Conservation (phyloP, 2,888 invertebrate genomes). For the Cerceris ruficornis region DNA sequence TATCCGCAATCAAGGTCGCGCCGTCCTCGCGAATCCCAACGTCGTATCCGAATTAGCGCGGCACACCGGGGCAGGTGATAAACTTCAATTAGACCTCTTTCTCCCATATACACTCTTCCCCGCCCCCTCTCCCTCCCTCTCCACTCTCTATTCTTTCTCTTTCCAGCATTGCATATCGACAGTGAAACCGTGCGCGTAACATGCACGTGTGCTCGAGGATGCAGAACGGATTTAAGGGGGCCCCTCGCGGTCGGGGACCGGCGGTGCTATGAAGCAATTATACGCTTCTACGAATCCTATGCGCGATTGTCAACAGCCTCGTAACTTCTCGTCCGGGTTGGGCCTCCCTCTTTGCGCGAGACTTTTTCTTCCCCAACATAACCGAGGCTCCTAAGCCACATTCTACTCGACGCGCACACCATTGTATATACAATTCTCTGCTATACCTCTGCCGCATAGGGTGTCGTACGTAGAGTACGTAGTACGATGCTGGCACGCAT, state of each 20-base stretch:
- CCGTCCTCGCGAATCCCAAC: constrained; percentile 11
- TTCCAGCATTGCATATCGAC: constrained; percentile 34
- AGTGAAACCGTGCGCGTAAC: constrained; percentile 14
- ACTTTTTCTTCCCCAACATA: background rate
- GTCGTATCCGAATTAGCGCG: constrained; percentile 30
- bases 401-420: background rate
- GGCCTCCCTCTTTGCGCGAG: constrained; percentile 12
- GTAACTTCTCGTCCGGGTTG: constrained; percentile 61
- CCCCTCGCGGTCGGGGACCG: constrained; percentile 40
- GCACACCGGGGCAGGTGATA: constrained; percentile 53
- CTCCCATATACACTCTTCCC: constrained; percentile 1
- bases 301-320: constrained; percentile 73
- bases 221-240: constrained; percentile 67
- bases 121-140: constrained; percentile 7
- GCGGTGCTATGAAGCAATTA: constrained; percentile 74
- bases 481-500: background rate
- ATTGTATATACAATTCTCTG: no score
- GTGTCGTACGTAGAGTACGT: background rate
- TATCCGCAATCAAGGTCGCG: constrained; percentile 22
- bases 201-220: constrained; percentile 62
- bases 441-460: no score
- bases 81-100: constrained; percentile 61
- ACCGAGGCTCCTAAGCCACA: background rate
- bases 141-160: constrained; percentile 16
- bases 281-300: constrained; percentile 73